Evolutionary conservation across 2,888 invertebrate genomes (phyloP).

Genomic region (Sthenelais limicola): DNA sequence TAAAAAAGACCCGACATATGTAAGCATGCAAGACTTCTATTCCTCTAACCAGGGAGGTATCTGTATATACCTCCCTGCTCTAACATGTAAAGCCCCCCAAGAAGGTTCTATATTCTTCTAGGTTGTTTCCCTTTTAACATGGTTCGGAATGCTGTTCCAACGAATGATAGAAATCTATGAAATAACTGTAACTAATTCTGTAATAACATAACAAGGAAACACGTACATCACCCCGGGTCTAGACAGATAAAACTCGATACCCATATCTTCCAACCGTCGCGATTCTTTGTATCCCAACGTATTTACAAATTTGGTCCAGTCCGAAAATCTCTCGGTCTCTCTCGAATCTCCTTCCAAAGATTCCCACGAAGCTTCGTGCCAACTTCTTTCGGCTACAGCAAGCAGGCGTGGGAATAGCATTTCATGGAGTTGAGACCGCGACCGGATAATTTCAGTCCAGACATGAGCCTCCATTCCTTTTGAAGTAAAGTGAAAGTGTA

Average conservation of each 20-base stretch:
- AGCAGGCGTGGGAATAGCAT: slow-evolving; percentile 54
- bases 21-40: no score
- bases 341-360: slow-evolving; percentile 52
- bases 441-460: slow-evolving; percentile 52
- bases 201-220: not conserved
- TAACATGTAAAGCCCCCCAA: no score
- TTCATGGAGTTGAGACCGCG: slow-evolving; percentile 43
- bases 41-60: no score
- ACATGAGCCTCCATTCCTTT: slow-evolving; percentile 50
- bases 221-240: slow-evolving; percentile 66
- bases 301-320: slow-evolving; percentile 65
- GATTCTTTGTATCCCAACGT: slow-evolving; percentile 63
- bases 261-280: slow-evolving; percentile 57
- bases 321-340: slow-evolving; percentile 48
- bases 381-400: slow-evolving; percentile 54
- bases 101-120: no score
- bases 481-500: not conserved
- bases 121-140: no score
- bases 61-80: no score
- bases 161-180: no score
- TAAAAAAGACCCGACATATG: no score
- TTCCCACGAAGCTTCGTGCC: slow-evolving; percentile 61
- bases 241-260: slow-evolving; percentile 62
- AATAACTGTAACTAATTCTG: no score
- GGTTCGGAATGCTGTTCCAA: no score